Evolutionary conservation across 1,140 invertebrate species (phyloP).

Genomic region (Lepidurus couesii): DNA sequence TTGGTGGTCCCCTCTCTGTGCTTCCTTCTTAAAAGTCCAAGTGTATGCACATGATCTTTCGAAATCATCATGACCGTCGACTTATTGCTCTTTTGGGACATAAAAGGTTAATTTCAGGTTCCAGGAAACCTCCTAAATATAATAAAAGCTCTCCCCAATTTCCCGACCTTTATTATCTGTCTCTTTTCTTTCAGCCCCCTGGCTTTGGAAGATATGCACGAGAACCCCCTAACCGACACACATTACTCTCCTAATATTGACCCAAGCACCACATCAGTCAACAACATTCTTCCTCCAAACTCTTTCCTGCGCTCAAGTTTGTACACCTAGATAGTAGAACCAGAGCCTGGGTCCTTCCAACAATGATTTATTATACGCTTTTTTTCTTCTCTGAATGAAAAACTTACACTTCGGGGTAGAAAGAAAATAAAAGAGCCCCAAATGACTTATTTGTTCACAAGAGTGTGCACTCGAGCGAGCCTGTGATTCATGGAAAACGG

Average conservation of each 20-base stretch:
- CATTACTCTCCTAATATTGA: conserved; percentile 19
- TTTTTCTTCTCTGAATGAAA: too few species aligned
- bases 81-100: neutral
- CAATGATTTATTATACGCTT: too few species aligned
- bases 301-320: neutral
- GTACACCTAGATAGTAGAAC: neutral
- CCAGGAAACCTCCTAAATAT: neutral
- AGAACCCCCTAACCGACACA: neutral
- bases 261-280: neutral
- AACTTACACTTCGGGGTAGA: too few species aligned
- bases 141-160: neutral
- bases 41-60: conserved; percentile 2
- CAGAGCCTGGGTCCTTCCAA: too few species aligned
- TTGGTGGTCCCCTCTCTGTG: conserved; percentile 1
- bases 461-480: neutral
- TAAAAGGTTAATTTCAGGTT: conserved; percentile 12
- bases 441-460: neutral
- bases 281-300: neutral
- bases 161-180: neutral
- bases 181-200: neutral
- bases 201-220: neutral
- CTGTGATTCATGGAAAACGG: neutral
- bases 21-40: neutral
- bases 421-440: too few species aligned
- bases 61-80: neutral